A percentile compares a stretch with the other conserved stretches of the same genome.
Evolutionary conservation across 2,113 vertebrate genomes (phyloP).

Genomic region (Parus major): DNA sequence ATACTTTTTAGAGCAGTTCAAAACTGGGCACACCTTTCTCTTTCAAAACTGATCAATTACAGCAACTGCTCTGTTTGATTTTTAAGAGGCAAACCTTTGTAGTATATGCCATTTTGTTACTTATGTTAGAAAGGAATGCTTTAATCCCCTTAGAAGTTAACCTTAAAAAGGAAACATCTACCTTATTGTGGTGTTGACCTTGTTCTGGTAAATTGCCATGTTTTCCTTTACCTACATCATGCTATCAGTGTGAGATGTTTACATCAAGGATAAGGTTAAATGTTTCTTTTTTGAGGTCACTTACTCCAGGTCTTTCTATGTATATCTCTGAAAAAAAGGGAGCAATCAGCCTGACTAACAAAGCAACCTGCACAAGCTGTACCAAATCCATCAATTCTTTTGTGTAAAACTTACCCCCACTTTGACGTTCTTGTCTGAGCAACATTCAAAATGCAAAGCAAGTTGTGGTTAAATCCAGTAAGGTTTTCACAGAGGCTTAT

Average conservation of each 20-base stretch:
- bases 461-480: background rate
- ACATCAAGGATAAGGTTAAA: conserved; percentile 58
- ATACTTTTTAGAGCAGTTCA: background rate
- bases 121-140: background rate
- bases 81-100: conserved; percentile 7
- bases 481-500: background rate
- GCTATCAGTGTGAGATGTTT: conserved; percentile 33
- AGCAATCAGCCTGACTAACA: conserved; percentile 38
- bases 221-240: conserved; percentile 45
- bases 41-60: background rate
- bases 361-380: background rate
- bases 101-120: background rate
- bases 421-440: background rate
- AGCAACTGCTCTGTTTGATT: background rate
- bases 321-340: conserved; percentile 14
- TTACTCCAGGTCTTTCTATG: conserved; percentile 32
- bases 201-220: conserved; percentile 61
- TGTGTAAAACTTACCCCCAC: background rate
- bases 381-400: background rate
- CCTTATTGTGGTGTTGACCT: conserved; percentile 48
- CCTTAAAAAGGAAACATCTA: conserved; percentile 48
- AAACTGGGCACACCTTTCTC: background rate
- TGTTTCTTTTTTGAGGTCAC: conserved; percentile 54
- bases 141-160: conserved; percentile 38
- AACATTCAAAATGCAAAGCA: background rate